Base-by-base conservation (phyloP, 2,797 vertebrate species). In the Diplodus sargus region DNA sequence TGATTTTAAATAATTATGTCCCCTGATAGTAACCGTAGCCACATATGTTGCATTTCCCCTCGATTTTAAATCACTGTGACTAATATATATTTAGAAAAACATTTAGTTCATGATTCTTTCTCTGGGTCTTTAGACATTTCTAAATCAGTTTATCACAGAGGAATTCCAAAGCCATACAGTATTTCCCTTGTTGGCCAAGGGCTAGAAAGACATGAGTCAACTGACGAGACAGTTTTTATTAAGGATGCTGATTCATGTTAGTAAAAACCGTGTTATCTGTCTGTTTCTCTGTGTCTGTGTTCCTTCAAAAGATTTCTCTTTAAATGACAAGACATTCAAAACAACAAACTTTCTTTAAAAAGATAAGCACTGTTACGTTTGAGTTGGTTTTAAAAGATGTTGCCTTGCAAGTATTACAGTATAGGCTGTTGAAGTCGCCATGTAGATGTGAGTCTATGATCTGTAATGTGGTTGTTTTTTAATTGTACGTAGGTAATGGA, bases 291-390 rank as follows among this genome's bases (percentile, higher is more conserved):
- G 49, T 78, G 61, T 25, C 80, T 28, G 61, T 30, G 54, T 22
- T 81, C 34, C 62, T 63, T 51, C 30, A 80, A 64, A 17, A 61
- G 45, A 64, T 53, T 78, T 82, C 2, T 64, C 56, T 54, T 58
- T 42, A 17, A 16, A 62, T 62, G 9, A 60, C 7, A 65, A n/a
- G n/a, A 52, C 39, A 59, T 70, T 60, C 0, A 20, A 67, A 76
- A 64, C 14, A 28, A 66, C 22, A 70, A 56, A 58, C 30, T 67
- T 74, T 43, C 20, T 56, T 62, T 28, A 30, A 60, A 45, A 54
- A 78, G 30, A 77, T 49, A 74, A 90, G 87, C 86, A 87, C 86
- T 90, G 91, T 78, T 89, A 48, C 49, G 70, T 83, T 76, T 72
- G 51, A 69, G 71, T 76, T 79, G 63, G 57, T 70, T 61, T 78